Evolutionary conservation across 2,888 invertebrate genomes (phyloP).

Genomic region (Ganaspis brasiliensis): DNA sequence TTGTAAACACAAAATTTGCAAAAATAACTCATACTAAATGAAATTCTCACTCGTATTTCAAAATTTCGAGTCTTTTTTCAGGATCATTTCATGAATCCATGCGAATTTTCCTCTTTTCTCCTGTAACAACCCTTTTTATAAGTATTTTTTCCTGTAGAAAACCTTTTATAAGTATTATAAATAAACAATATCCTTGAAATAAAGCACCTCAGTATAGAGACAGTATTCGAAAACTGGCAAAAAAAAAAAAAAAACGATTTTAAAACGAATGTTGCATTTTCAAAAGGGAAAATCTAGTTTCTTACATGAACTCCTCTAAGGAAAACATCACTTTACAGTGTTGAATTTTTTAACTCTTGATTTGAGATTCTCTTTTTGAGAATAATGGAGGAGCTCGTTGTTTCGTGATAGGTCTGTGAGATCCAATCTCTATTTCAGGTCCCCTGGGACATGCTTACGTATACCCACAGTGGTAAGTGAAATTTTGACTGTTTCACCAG

Average conservation of each 20-base stretch:
- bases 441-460: conserved; percentile 11
- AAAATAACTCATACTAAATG: too few species aligned
- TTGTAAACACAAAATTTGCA: too few species aligned
- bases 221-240: not conserved
- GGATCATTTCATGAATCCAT: too few species aligned
- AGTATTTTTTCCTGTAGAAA: too few species aligned
- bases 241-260: not conserved
- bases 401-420: conserved; percentile 20
- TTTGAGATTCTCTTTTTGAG: not conserved
- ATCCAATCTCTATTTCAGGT: conserved; percentile 40
- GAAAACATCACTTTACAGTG: not conserved
- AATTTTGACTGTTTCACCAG: conserved; percentile 69
- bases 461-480: conserved; percentile 63
- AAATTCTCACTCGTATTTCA: too few species aligned
- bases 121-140: too few species aligned
- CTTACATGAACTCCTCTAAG: not conserved
- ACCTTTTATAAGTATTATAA: too few species aligned
- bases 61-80: too few species aligned
- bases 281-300: not conserved
- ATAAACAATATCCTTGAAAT: too few species aligned
- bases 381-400: conserved; percentile 23
- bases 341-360: conserved; percentile 24
- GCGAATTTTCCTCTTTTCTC: too few species aligned
- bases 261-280: too few species aligned
- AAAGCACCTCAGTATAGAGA: too few species aligned